phyloP scores from a whole-genome alignment of 2,113 vertebrate species.

The Dryoscopus gambensis region DNA sequence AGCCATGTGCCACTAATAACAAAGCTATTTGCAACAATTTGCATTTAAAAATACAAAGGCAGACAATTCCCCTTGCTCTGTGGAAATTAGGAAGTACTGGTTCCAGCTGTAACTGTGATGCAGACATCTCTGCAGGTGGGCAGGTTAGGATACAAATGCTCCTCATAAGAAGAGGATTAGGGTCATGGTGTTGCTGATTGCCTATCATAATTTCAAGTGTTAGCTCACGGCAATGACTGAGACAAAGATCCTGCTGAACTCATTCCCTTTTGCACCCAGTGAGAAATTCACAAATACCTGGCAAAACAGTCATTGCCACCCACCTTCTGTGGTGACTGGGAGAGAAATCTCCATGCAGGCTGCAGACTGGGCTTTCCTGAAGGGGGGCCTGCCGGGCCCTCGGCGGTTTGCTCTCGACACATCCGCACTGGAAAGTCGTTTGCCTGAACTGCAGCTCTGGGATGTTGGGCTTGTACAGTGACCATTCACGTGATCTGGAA shows the following conservation, averaged over 20 bases:
- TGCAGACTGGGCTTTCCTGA: conserved; percentile 98
- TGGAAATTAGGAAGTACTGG: neutral
- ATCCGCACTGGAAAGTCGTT: conserved; percentile 86
- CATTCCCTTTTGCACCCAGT: neutral
- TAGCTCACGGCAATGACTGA: neutral
- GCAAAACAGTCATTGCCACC: conserved; percentile 64
- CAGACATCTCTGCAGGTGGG: neutral
- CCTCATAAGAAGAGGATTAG: neutral
- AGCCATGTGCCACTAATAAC: neutral
- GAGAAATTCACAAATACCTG: neutral
- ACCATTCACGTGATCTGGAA: conserved; percentile 97
- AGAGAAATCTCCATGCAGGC: conserved; percentile 99
- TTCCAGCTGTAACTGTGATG: neutral
- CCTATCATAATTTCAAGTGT: neutral
- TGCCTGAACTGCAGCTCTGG: conserved; percentile 88
- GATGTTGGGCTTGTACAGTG: conserved; percentile 95
- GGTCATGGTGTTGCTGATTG: neutral
- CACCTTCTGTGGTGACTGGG: conserved; percentile 97
- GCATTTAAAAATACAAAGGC: neutral
- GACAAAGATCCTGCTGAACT: neutral
- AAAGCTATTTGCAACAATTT: neutral
- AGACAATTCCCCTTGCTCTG: neutral
- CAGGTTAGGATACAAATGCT: neutral
- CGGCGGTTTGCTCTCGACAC: conserved; percentile 89
- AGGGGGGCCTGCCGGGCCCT: conserved; percentile 90